phyloP scores from a whole-genome alignment of 2,113 vertebrate species.

The Petrocephalus microphthalmus region DNA sequence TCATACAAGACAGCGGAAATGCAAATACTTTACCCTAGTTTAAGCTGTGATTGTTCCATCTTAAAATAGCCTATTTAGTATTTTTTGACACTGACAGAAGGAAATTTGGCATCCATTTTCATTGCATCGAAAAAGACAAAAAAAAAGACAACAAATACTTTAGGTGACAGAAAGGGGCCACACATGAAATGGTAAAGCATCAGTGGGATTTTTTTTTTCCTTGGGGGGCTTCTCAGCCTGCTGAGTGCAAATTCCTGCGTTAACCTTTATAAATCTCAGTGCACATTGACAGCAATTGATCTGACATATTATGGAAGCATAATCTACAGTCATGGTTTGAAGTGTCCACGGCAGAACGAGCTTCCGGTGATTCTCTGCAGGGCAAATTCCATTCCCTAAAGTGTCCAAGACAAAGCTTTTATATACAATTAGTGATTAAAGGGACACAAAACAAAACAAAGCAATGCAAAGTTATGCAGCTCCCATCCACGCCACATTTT shows the following conservation, averaged over 20 bases:
- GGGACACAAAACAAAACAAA: background rate
- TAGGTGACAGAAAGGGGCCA: background rate
- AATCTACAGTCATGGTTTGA: background rate
- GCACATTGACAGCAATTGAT: background rate
- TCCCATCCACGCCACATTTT: no score
- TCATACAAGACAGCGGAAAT: background rate
- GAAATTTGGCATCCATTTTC: background rate
- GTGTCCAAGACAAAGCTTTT: background rate
- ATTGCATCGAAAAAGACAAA: background rate
- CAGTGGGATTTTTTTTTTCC: background rate
- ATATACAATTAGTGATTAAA: background rate
- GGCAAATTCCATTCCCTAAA: background rate
- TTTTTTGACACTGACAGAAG: background rate
- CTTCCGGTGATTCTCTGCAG: background rate
- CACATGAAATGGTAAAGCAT: background rate
- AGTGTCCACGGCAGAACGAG: background rate
- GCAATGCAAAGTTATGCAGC: no score
- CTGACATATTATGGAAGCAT: background rate
- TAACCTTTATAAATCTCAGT: background rate
- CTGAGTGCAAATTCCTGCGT: background rate
- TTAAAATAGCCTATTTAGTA: conserved; percentile 12
- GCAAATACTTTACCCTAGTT: background rate
- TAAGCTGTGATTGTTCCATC: background rate
- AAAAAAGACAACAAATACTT: background rate
- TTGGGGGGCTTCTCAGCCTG: background rate